phyloP scores from a whole-genome alignment of 2,797 vertebrate species.

The Centropyge bicolor region DNA sequence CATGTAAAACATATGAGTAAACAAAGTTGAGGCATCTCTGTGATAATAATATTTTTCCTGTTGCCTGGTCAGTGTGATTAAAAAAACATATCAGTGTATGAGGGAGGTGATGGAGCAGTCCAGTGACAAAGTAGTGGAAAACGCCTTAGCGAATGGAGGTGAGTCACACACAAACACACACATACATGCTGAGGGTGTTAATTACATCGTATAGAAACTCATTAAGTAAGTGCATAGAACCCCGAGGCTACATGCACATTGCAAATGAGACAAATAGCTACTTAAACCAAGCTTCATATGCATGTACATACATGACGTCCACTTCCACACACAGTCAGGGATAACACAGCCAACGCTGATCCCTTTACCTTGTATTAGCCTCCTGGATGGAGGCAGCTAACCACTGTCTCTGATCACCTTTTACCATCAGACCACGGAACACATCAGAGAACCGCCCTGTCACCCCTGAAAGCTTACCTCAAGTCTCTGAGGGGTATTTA shows the following conservation, averaged over 20 bases:
- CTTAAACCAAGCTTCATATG: slow-evolving; percentile 9
- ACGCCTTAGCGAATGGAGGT: slow-evolving; percentile 92
- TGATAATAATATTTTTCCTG: slow-evolving; percentile 20
- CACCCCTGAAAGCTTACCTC: slow-evolving; percentile 75
- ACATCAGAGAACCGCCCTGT: slow-evolving; percentile 57
- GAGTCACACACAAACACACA: slow-evolving; percentile 60
- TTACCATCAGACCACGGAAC: slow-evolving; percentile 70
- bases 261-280: slow-evolving; percentile 25
- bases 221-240: slow-evolving; percentile 60
- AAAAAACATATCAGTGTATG: slow-evolving; percentile 91
- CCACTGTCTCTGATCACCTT: slow-evolving; percentile 41
- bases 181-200: slow-evolving; percentile 21
- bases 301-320: slow-evolving; percentile 4
- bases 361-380: slow-evolving; percentile 1
- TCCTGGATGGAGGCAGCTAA: slow-evolving; percentile 32
- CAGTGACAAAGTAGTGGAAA: slow-evolving; percentile 91
- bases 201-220: slow-evolving; percentile 58
- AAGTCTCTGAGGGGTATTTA: slow-evolving; percentile 80
- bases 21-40: background rate
- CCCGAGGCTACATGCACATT: slow-evolving; percentile 8
- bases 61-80: slow-evolving; percentile 86
- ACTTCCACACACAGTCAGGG: background rate
- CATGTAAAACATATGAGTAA: background rate
- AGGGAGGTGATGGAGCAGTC: slow-evolving; percentile 92
- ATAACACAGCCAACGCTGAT: slow-evolving; percentile 2